Conservation (phyloP, 2,113 vertebrate species). For the Rallus limicola region DNA sequence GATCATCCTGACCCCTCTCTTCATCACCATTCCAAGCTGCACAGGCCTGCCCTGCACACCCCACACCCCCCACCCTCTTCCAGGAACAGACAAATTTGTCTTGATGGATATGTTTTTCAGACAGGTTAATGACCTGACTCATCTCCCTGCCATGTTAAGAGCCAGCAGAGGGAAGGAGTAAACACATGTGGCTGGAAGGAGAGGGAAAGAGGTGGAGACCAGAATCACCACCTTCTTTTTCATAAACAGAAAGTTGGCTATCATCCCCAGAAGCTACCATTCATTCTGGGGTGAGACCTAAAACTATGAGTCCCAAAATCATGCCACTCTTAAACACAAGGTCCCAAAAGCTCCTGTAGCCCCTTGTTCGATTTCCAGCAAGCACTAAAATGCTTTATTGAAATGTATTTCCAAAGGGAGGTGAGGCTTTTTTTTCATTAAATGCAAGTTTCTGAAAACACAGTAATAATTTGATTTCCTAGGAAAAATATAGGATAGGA, state of each 20-base stretch:
- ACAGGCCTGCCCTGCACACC: background rate
- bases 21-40: background rate
- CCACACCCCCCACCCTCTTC: background rate
- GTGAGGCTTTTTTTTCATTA: background rate
- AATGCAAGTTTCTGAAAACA: background rate
- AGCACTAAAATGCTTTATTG: background rate
- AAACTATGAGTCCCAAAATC: background rate
- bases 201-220: background rate
- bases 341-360: background rate
- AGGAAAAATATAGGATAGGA: background rate
- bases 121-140: background rate
- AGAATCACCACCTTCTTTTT: background rate
- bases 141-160: background rate
- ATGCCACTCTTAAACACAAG: background rate
- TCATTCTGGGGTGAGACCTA: background rate
- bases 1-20: background rate
- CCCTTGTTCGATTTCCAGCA: background rate
- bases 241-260: background rate
- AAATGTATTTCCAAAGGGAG: background rate
- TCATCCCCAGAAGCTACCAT: background rate
- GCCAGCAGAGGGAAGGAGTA: background rate
- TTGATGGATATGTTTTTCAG: background rate
- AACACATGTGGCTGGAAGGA: background rate
- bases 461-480: background rate
- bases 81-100: background rate